Evolutionary conservation across 2,797 vertebrate species (phyloP).

Genomic region (Cetoscarus ocellatus): DNA sequence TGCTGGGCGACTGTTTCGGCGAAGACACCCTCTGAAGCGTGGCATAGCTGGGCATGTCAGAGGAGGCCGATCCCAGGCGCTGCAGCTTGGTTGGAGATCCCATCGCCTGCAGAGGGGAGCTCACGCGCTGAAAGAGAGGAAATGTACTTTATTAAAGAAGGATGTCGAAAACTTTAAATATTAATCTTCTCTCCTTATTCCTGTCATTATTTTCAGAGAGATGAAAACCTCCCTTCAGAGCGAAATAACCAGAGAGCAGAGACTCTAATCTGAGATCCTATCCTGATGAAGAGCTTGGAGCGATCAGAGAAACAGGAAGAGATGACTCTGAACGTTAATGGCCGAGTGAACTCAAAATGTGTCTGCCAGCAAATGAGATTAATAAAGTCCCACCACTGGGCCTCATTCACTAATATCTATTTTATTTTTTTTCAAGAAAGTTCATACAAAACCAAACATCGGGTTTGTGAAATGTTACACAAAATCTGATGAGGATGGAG

Average conservation of each 20-base stretch:
- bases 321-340: constrained; percentile 42
- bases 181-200: constrained; percentile 47
- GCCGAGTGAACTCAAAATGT: constrained; percentile 46
- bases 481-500: too few relatives aligned
- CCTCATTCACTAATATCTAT: neutral
- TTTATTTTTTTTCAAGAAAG: constrained; percentile 14
- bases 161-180: constrained; percentile 59
- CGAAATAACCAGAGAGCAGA: constrained; percentile 47
- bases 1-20: constrained; percentile 95
- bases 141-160: constrained; percentile 51
- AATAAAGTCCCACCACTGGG: too few relatives aligned
- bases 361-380: constrained; percentile 26
- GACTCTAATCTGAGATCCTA: constrained; percentile 49
- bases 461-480: too few relatives aligned
- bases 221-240: constrained; percentile 42
- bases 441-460: too few relatives aligned
- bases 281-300: constrained; percentile 52
- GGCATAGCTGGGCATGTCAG: constrained; percentile 93
- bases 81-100: constrained; percentile 96
- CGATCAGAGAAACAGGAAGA: constrained; percentile 58
- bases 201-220: constrained; percentile 56
- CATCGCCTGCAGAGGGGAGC: constrained; percentile 92
- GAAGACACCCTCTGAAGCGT: constrained; percentile 92
- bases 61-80: constrained; percentile 90
- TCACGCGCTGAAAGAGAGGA: constrained; percentile 86